These are phyloP conservation scores for Syngnathus acus DNA, from an alignment of 2,797 vertebrate genomes.

Conservation along the genomic window DNA sequence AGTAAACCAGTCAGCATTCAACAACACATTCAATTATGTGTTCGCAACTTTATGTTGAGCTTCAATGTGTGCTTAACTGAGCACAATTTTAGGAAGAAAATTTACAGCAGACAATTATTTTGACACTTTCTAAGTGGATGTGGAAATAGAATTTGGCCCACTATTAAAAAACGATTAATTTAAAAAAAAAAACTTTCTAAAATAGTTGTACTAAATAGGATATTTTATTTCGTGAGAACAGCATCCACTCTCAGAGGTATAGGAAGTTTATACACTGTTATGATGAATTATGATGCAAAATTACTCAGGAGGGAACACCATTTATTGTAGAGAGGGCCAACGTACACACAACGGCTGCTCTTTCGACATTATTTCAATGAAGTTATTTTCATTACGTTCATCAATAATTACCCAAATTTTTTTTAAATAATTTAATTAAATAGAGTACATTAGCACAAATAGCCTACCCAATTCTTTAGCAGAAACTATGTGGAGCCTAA, in stretches of 20 bases:
- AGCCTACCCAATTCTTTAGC: neutral
- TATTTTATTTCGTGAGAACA: neutral
- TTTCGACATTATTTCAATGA: neutral
- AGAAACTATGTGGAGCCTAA: neutral
- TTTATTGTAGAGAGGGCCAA: constrained; percentile 1
- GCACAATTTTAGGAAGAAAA: neutral
- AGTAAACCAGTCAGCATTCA: neutral
- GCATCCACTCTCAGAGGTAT: neutral
- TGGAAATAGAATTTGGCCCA: neutral
- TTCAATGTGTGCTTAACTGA: neutral
- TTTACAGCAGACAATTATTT: neutral
- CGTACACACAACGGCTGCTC: neutral
- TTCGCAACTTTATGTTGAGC: neutral
- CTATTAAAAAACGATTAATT: neutral
- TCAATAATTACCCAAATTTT: neutral
- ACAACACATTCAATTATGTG: neutral
- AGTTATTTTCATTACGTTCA: constrained; percentile 1
- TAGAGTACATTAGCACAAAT: neutral
- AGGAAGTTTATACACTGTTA: neutral
- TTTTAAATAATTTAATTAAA: neutral
- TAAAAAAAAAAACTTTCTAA: neutral
- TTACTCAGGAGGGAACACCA: neutral
- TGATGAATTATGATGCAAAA: constrained; percentile 4
- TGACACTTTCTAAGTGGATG: neutral
- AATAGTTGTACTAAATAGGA: neutral